These are phyloP conservation scores for Galaxias olidus DNA, from an alignment of 2,797 vertebrate species.

Conservation along the genomic window DNA sequence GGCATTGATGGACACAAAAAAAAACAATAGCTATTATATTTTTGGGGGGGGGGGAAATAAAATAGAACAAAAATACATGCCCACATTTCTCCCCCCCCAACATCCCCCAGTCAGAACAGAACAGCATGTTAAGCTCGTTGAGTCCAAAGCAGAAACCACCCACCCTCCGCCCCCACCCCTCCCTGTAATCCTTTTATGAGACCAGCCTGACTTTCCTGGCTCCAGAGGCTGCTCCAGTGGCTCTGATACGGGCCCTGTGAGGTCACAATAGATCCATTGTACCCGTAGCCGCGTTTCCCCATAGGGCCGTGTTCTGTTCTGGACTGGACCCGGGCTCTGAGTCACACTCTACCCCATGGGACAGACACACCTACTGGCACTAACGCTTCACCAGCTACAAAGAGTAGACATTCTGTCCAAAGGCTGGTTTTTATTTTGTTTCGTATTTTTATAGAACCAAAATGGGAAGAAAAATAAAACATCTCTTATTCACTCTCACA, in stretches of 20 bases:
- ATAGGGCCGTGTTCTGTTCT: conserved; percentile 6
- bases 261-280: conserved; percentile 52
- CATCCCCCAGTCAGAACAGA: background rate
- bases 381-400: conserved; percentile 32
- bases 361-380: conserved; percentile 26
- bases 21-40: too few relatives aligned
- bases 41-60: too few relatives aligned
- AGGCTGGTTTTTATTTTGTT: background rate
- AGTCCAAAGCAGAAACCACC: background rate
- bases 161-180: too few relatives aligned
- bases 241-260: conserved; percentile 33
- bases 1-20: background rate
- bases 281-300: conserved; percentile 18
- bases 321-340: conserved; percentile 32
- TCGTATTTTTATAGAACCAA: background rate
- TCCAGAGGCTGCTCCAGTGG: conserved; percentile 25
- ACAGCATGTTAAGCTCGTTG: background rate
- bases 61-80: too few relatives aligned
- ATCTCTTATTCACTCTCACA: too few relatives aligned
- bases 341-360: conserved; percentile 17
- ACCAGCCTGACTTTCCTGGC: conserved; percentile 31
- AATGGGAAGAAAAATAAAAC: background rate
- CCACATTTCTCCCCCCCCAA: too few relatives aligned
- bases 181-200: background rate
- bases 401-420: conserved; percentile 8